Conservation (phyloP, 2,888 invertebrate genomes). For the Nowickia ferox region DNA sequence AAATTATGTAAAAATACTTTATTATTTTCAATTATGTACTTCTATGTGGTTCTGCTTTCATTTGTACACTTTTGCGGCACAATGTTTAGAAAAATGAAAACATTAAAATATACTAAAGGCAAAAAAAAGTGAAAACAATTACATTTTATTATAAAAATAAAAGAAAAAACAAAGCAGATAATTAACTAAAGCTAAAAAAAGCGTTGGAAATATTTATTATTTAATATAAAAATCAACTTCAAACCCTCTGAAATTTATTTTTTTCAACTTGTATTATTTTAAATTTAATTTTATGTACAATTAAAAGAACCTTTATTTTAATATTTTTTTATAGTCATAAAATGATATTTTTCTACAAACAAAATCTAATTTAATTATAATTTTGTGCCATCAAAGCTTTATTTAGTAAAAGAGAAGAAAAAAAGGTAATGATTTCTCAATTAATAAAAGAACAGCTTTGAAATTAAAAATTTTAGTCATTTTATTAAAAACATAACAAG, state of each 20-base stretch:
- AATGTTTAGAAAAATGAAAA: constrained; percentile 14
- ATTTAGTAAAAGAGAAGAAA: constrained; percentile 54
- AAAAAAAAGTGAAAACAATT: constrained; percentile 65
- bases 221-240: constrained; percentile 46
- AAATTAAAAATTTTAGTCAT: constrained; percentile 50
- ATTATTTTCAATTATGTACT: background rate
- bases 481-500: background rate
- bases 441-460: constrained; percentile 19
- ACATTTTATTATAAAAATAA: constrained; percentile 61
- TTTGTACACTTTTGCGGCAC: constrained; percentile 49
- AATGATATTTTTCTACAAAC: constrained; percentile 60
- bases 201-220: constrained; percentile 47
- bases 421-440: constrained; percentile 27
- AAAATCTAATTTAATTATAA: constrained; percentile 60
- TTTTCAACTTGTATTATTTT: constrained; percentile 51
- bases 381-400: constrained; percentile 71
- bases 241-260: constrained; percentile 38
- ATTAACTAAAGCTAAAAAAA: constrained; percentile 46
- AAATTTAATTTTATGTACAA: constrained; percentile 50
- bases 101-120: constrained; percentile 28
- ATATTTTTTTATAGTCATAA: constrained; percentile 52
- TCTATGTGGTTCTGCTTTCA: background rate
- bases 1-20: background rate
- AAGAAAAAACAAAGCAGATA: constrained; percentile 32
- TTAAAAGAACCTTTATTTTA: constrained; percentile 1